Conservation (phyloP, 1,140 invertebrate species). For the Papilio dardanus region DNA sequence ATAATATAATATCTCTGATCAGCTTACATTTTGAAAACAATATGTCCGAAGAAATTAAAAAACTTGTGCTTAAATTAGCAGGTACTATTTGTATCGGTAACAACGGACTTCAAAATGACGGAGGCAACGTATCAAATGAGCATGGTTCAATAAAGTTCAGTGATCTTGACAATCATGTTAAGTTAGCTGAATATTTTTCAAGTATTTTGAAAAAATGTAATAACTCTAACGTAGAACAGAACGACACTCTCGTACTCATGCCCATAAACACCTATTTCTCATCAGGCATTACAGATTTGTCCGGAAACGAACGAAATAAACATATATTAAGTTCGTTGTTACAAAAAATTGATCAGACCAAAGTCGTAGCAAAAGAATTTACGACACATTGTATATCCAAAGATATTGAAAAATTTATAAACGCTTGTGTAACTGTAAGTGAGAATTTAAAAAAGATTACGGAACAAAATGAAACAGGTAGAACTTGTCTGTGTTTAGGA, state of each 20-base stretch:
- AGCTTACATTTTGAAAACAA: not conserved
- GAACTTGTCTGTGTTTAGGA: not conserved
- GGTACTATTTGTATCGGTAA: not conserved
- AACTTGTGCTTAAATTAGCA: not conserved
- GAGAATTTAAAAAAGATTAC: slow-evolving; percentile 9
- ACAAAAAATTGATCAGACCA: slow-evolving; percentile 48
- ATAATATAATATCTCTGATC: not conserved
- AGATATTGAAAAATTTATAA: slow-evolving; percentile 50
- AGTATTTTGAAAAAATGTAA: not conserved
- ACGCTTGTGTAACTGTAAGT: slow-evolving; percentile 46
- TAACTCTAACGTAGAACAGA: not conserved
- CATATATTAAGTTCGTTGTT: slow-evolving; percentile 43
- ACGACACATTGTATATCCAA: slow-evolving; percentile 44
- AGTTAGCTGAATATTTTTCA: slow-evolving; percentile 10
- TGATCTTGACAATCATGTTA: not conserved
- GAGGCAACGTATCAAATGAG: not conserved
- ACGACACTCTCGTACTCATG: not conserved
- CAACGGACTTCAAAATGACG: not conserved
- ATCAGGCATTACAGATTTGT: slow-evolving; percentile 39
- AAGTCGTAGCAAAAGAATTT: slow-evolving; percentile 44
- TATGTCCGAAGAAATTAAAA: not conserved
- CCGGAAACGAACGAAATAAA: slow-evolving; percentile 34
- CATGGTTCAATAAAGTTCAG: not conserved
- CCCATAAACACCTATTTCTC: slow-evolving; percentile 36
- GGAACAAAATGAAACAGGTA: not conserved